Evolutionary conservation across 2,888 invertebrate species (phyloP).

Genomic region (Mechanitis mazaeus): DNA sequence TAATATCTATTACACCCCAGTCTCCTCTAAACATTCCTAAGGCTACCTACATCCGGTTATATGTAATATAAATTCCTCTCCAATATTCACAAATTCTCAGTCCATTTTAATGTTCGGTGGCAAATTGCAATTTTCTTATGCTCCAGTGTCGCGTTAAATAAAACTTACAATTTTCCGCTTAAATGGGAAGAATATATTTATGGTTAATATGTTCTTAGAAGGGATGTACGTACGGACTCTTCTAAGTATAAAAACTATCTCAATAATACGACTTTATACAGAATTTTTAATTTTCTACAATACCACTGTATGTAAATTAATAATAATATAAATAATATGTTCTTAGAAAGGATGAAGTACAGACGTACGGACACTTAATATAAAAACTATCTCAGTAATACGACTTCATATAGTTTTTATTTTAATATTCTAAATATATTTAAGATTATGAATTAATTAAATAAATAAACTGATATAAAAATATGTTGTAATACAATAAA

Average conservation of each 20-base stretch:
- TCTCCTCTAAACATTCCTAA: slow-evolving; percentile 1
- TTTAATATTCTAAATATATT: no score
- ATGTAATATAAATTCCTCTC: slow-evolving; percentile 72
- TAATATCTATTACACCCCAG: background rate
- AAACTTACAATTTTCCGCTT: slow-evolving; percentile 39
- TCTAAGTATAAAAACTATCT: background rate
- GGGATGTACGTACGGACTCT: background rate
- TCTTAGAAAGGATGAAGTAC: no score
- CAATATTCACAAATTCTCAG: slow-evolving; percentile 73
- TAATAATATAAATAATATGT: no score
- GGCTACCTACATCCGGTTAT: slow-evolving; percentile 38
- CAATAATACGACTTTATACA: background rate
- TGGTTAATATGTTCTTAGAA: slow-evolving; percentile 3
- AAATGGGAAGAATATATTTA: slow-evolving; percentile 18
- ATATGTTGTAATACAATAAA: no score
- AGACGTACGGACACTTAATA: background rate
- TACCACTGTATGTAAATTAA: no score
- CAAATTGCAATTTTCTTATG: slow-evolving; percentile 65
- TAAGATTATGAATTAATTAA: no score
- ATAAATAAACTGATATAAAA: no score
- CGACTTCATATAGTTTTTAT: no score
- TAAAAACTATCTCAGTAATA: background rate
- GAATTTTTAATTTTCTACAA: no score
- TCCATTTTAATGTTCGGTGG: slow-evolving; percentile 56
- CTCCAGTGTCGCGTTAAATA: slow-evolving; percentile 43